Base-by-base conservation (phyloP, 2,797 vertebrate genomes). In the Nyctalus aviator region DNA sequence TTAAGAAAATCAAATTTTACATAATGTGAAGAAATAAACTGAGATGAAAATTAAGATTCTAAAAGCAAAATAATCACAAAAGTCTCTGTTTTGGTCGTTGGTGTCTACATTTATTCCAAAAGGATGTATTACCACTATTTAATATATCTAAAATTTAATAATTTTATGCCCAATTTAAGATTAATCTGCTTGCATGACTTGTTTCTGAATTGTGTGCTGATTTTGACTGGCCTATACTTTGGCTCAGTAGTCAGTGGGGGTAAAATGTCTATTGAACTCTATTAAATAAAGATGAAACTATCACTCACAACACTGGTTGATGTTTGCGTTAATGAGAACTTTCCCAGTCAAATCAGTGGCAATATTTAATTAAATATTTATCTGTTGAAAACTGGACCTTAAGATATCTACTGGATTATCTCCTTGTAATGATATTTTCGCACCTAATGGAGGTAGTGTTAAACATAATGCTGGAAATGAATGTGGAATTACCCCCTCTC, bases 21-120 rank as follows among this genome's bases (percentile, higher is more conserved):
- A 48, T 90, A 84, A 93, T 79, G 14, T 55, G 5, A 92, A 88
- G 73, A 94, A 88, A 81, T 88, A 85, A 96, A 96, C 23, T 93
- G 62, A 95, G 57, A 32, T 94, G 46, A 93, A 96, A 91, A 87
- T 91, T 55, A 89, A 91, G 37, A 90, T 71, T 91, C 44, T 89
- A n/a, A 95, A 93, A 95, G 48, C 35, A 95, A 89, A 87, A 82
- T 78, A 73, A 83, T 20, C 37, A 75, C 14, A n/a, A 92, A 50
- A 12, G 53, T 77, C 37, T 20, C 46, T 48, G 25, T 68, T 95
- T 95, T 92, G 8, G 2, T 77, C 3, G 17, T 94, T 86, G 7
- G 5, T 77, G 8, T 82, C 55, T 59, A 18, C 1, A 72, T 27
- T 93, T 8, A 78, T 25, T 82, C 64, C 32, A 18, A 95, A 88